Evolutionary conservation across 2,113 vertebrate genomes (phyloP).

Genomic region (Phylloscopus trochilus): DNA sequence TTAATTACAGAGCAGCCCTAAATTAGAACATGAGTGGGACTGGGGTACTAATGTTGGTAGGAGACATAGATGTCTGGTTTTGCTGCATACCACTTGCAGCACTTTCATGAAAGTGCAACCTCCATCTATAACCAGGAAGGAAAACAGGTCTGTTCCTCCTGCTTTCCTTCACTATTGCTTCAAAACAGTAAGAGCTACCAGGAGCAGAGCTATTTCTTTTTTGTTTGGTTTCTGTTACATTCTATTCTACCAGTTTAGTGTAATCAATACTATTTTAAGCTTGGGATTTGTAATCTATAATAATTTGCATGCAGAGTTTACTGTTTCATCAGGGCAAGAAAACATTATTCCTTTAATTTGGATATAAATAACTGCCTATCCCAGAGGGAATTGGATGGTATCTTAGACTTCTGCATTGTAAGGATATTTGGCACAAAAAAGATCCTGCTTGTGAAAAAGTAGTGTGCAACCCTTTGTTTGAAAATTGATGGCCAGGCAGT

Average conservation of each 20-base stretch:
- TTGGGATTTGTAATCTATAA: background rate
- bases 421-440: background rate
- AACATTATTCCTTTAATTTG: background rate
- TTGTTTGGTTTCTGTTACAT: background rate
- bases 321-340: background rate
- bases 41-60: background rate
- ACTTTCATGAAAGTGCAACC: background rate
- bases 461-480: background rate
- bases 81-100: background rate
- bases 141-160: background rate
- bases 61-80: background rate
- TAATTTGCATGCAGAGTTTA: background rate
- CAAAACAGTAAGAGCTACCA: background rate
- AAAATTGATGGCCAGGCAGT: background rate
- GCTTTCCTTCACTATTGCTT: background rate
- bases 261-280: background rate
- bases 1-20: background rate
- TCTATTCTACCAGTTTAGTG: background rate
- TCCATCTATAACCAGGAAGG: background rate
- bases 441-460: background rate
- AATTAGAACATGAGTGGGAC: background rate
- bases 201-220: background rate
- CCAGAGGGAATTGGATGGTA: background rate
- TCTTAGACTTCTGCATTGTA: background rate
- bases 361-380: background rate